Base-by-base conservation (phyloP, 2,113 vertebrate species). In the Larimichthys polyactis region DNA sequence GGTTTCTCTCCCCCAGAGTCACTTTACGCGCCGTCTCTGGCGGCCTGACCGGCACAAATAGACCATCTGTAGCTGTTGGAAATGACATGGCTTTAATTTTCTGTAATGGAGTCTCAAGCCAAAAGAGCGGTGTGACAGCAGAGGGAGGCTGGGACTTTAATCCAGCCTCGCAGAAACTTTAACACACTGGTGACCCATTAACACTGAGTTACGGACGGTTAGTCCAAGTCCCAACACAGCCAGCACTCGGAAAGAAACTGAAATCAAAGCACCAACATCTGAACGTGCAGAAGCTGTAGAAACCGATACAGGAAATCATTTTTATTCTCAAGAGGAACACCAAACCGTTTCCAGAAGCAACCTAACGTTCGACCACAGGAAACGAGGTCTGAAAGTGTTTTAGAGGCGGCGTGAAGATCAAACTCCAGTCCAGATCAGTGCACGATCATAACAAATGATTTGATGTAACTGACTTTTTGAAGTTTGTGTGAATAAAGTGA, bases 11-110 rank as follows among this genome's bases (percentile, higher is more conserved):
- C 60, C 27, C 46, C 40, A n/a, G 59, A 66, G 74, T 63, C 59
- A 17, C 20, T 60, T 83, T 74, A 52, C 51, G 36, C 55, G 2
- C 12, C 55, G 7, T 27, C 63, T 70, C 14, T 15, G 5, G 32
- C 1, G 24, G 36, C 57, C 32, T 7, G 49, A 19, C 64, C 4
- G 43, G 49, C 71, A 69, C 72, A 75, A 22, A 79, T 4, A 79
- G 17, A 29, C 12, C 55, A 43, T 79, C 80, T 71, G 66, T 22
- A 9, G 67, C 9, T 0, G 62, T 11, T n/a, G 49, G 49, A 27
- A 58, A 46, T 19, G 43, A 22, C 46, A 29, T 36, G 3, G 78
- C 17, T 36, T 36, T 52, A 22, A 40, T 65, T 66, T 51, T 19
- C 68, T 74, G 68, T 32, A 29, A 64, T 43, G 62, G 36, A 1